Conservation (phyloP, 2,888 invertebrate genomes). For the Temnothorax ravouxi region DNA sequence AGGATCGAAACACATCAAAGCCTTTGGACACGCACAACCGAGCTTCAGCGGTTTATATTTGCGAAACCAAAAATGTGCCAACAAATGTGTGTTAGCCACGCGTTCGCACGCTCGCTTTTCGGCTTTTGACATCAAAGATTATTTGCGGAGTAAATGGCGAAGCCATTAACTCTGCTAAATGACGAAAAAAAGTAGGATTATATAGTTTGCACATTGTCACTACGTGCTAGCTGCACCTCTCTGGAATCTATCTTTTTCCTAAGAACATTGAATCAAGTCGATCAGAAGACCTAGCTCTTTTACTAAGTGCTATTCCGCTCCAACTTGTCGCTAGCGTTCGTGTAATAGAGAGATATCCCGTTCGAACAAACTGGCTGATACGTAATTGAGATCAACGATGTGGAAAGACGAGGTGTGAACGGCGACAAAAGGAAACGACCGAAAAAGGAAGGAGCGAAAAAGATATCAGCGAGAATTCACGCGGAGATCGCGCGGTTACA, state of each 20-base stretch:
- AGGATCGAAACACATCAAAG: conserved; percentile 32
- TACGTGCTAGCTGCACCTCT: background rate
- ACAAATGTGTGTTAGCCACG: conserved; percentile 79
- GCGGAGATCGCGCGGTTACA: conserved; percentile 1
- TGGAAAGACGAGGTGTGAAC: conserved; percentile 38
- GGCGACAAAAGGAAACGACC: conserved; percentile 21
- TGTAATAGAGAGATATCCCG: conserved; percentile 28
- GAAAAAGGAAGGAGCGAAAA: conserved; percentile 18
- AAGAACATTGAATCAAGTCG: conserved; percentile 15
- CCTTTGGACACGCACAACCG: conserved; percentile 27
- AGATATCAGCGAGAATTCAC: conserved; percentile 7
- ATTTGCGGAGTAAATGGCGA: background rate
- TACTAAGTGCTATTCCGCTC: conserved; percentile 40
- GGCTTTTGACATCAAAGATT: conserved; percentile 54
- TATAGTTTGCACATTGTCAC: background rate
- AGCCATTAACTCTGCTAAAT: background rate
- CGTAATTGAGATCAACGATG: conserved; percentile 64
- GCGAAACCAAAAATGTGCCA: conserved; percentile 65
- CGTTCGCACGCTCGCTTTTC: conserved; percentile 23
- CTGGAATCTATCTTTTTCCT: background rate
- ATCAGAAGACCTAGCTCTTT: conserved; percentile 50
- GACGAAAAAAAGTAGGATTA: background rate
- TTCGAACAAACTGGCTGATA: conserved; percentile 21
- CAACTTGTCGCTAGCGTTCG: conserved; percentile 38
- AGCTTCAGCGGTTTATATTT: conserved; percentile 10